Base-by-base conservation (phyloP, 2,113 vertebrate genomes). In the Promerops cafer region DNA sequence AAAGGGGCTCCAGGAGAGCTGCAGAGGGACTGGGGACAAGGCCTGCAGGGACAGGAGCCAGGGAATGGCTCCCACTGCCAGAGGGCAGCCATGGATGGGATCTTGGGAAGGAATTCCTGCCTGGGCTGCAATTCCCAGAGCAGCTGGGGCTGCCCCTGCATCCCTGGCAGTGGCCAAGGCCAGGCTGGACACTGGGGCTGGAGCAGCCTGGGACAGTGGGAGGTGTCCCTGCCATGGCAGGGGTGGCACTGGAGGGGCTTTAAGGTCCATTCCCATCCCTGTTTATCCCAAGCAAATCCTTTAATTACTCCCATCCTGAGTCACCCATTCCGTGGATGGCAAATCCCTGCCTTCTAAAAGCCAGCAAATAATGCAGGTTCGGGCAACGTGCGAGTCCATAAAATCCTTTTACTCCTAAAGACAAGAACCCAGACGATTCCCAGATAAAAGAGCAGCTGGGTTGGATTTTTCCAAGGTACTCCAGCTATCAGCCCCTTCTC, bases 141-240 rank as follows among this genome's bases (percentile, higher is more conserved):
- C 37, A 40, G 37, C 60, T 59, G 56, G n/a, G 56, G n/a, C 56
- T 59, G n/a, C 56, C 56, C 57, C 57, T 59, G 57, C 6, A 59
- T 59, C 57, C 57, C 57, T 59, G 56, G 56, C 3, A 26, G 2
- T 59, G 57, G 1, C 57, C 57, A 6, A 26, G 57, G 56, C 21
- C 21, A 57, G 33, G 56, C 15, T 56, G 33, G 33, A 2, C 21
- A 16, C 9, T 23, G 33, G 59, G 59, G 17, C 26, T 47, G 63
- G 50, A 45, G 28, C 53, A 39, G 0, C 44, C 44, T 42, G 65
- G 56, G 2, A 8, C 0, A 1, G 13, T 13, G 47, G 47, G 1
- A 83, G 24, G 20, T 30, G 54, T 28, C 49, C 47, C 47, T 64
- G 57, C 44, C 74, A 16, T 63, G 61, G 59, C 59, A 10, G 59